phyloP scores from a whole-genome alignment of 2,888 invertebrate species.

The Synanthedon vespiformis region DNA sequence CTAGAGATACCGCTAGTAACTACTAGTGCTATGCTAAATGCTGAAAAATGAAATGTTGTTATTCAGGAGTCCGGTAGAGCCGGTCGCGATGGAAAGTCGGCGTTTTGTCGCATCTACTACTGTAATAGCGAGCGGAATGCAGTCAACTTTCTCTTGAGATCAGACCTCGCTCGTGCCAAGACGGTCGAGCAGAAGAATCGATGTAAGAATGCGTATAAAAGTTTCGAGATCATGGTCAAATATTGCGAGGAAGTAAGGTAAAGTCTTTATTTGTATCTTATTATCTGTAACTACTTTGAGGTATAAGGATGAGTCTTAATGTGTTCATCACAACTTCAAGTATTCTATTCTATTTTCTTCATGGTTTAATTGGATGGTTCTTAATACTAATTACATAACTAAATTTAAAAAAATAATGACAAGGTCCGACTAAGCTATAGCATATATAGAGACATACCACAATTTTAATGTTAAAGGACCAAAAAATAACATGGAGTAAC shows the following conservation, averaged over 20 bases:
- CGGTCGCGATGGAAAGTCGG: constrained; percentile 91
- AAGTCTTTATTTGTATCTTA: constrained; percentile 16
- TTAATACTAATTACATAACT: too few species aligned
- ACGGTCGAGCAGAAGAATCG: constrained; percentile 68
- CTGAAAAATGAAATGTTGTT: background rate
- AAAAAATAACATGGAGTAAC: too few species aligned
- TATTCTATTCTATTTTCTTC: too few species aligned
- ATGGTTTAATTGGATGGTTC: too few species aligned
- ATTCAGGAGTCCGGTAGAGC: constrained; percentile 93
- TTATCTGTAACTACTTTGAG: too few species aligned
- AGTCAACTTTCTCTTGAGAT: constrained; percentile 81
- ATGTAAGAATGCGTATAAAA: constrained; percentile 76
- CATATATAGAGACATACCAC: too few species aligned
- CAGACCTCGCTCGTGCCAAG: constrained; percentile 74
- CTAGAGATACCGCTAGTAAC: too few species aligned
- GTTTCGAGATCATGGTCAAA: constrained; percentile 85
- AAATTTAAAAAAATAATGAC: too few species aligned
- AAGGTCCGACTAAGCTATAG: too few species aligned
- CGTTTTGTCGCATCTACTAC: constrained; percentile 94
- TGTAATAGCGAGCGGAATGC: constrained; percentile 83
- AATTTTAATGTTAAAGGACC: too few species aligned
- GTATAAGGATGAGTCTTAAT: background rate
- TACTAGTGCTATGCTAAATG: too few species aligned
- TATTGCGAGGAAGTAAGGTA: constrained; percentile 86
- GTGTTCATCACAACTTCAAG: too few species aligned